Base-by-base conservation (phyloP, 2,888 invertebrate genomes). In the Achlya flavicornis region DNA sequence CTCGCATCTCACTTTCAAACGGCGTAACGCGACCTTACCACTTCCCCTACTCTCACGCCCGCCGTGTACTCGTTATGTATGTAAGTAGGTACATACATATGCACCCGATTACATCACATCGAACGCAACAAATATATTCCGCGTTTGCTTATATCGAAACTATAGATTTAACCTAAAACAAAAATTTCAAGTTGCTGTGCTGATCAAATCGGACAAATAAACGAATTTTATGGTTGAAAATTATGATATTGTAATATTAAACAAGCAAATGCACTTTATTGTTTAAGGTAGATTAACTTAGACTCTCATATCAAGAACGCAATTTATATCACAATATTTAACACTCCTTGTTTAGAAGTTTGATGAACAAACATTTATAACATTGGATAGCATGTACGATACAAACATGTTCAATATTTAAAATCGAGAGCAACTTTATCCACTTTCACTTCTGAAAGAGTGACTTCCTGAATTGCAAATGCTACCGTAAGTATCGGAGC, bases 1-100 rank as follows among this genome's bases (percentile, higher is more conserved):
- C 91, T 90, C 89, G 90, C 89, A 88, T 93, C 92, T 93, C 92
- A 91, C 90, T 93, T 93, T 90, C 93, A 91, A 91, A 91, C 90
- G 90, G 88, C 87, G 93, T 92, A 92, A 93, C 89, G 86, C 90
- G 90, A 93, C 92, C 93, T 92, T 86, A 88, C 89, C 88, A 84
- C 86, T 86, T 86, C 87, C 89, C 90, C 87, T 86, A 79, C 85
- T 76, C 82, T 84, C 85, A 83, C 77, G 77, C 69, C 41, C 26
- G 41, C 41, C 26, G 41, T 60, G 6, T 60, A 12, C 14, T 10
- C 26, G 38, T 10, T 8, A 3, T 6, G 8, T 59, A 0, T 5
- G 35, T 16, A 35, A 5, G 38, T 16, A 19, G 0, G 4, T 41
- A 41, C 19, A 43, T 14, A 26, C 60, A 11, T 19, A 19, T 26